These are phyloP conservation scores for Salvelinus alpinus DNA, from an alignment of 2,113 vertebrate species.

Conservation along the genomic window DNA sequence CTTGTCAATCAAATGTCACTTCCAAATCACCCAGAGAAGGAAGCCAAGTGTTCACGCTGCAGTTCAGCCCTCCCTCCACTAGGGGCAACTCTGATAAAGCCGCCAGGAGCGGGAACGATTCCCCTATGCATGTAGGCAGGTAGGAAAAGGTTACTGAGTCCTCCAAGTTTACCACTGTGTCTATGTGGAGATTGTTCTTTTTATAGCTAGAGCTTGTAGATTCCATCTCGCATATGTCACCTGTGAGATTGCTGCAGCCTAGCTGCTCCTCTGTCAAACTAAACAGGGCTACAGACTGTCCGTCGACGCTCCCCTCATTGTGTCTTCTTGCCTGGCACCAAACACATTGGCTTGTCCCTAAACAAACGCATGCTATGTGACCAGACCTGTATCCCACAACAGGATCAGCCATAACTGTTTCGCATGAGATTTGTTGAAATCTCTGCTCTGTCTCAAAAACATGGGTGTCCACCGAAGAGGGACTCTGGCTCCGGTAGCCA, in stretches of 20 bases:
- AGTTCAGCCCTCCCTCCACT: constrained; percentile 36
- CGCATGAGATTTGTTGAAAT: constrained; percentile 25
- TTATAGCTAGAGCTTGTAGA: constrained; percentile 28
- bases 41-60: constrained; percentile 43
- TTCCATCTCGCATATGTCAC: constrained; percentile 21
- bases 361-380: constrained; percentile 61
- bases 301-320: constrained; percentile 8
- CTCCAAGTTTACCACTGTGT: constrained; percentile 29
- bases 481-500: constrained; percentile 61
- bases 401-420: constrained; percentile 41
- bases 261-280: constrained; percentile 17
- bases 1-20: constrained; percentile 45
- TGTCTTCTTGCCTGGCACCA: constrained; percentile 59
- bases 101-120: constrained; percentile 53
- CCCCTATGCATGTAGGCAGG: constrained; percentile 14
- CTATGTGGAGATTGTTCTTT: constrained; percentile 33
- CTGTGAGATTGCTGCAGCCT: constrained; percentile 13
- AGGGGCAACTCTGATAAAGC: constrained; percentile 41
- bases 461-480: constrained; percentile 27
- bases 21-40: constrained; percentile 68
- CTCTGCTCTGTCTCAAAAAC: background rate
- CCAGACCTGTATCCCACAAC: constrained; percentile 63
- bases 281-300: constrained; percentile 22
- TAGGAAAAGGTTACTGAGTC: background rate
- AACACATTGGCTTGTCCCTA: constrained; percentile 57